Evolutionary conservation across 1,140 invertebrate species (phyloP).

Genomic region (Dolichoris vasculosae): DNA sequence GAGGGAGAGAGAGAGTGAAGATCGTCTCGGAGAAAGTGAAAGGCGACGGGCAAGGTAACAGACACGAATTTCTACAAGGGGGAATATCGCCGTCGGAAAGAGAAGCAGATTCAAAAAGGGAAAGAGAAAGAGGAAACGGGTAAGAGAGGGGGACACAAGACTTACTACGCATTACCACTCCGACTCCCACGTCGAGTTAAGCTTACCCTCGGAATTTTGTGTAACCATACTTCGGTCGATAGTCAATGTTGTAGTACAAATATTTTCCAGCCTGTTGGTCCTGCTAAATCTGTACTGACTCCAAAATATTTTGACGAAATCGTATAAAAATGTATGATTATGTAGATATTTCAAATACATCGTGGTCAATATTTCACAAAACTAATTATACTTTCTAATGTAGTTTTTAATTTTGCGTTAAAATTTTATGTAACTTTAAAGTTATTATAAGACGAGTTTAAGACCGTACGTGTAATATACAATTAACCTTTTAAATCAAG

Average conservation of each 20-base stretch:
- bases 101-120: not conserved
- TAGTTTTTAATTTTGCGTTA: no score
- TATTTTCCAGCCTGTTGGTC: not conserved
- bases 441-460: no score
- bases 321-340: no score
- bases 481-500: no score
- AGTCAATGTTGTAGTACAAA: not conserved
- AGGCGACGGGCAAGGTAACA: conserved; percentile 46
- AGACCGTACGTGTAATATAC: no score
- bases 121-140: not conserved
- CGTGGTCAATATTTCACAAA: no score
- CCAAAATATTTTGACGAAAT: no score
- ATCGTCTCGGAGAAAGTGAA: conserved; percentile 42
- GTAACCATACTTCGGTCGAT: not conserved
- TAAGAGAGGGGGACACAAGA: not conserved
- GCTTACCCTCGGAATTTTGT: conserved; percentile 40
- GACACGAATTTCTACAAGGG: conserved; percentile 40
- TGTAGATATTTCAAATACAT: no score
- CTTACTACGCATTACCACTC: conserved; percentile 1
- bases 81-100: not conserved
- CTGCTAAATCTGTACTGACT: not conserved
- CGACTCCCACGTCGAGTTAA: conserved; percentile 1
- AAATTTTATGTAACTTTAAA: no score
- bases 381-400: no score
- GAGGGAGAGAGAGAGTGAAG: not conserved